phyloP scores from a whole-genome alignment of 2,888 invertebrate species.

The Lathronympha strigana region DNA sequence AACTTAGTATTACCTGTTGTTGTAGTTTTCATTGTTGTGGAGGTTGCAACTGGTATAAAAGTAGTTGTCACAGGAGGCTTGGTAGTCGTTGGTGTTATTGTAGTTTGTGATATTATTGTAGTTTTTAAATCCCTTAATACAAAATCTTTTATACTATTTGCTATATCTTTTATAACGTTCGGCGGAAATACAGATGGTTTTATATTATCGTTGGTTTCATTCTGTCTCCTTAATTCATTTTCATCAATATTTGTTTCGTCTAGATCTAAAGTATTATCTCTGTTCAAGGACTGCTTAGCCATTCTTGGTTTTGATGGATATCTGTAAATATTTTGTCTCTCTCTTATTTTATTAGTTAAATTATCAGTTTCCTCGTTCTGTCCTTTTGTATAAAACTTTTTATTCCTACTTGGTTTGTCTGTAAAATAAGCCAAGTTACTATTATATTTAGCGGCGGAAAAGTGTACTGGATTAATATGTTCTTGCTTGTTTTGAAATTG shows the following conservation, averaged over 20 bases:
- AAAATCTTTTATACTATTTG: constrained; percentile 63
- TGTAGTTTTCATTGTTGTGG: constrained; percentile 23
- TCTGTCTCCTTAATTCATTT: neutral
- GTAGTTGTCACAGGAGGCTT: constrained; percentile 25
- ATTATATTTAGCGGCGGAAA: neutral
- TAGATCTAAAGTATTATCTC: neutral
- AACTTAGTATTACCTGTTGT: constrained; percentile 20
- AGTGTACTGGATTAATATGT: neutral
- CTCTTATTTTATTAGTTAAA: neutral
- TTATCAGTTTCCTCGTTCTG: neutral
- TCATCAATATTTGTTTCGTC: neutral
- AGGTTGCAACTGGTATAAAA: constrained; percentile 30
- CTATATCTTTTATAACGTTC: constrained; percentile 61
- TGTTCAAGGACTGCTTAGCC: neutral
- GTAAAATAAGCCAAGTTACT: neutral
- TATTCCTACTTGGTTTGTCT: constrained; percentile 2
- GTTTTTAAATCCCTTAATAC: constrained; percentile 62
- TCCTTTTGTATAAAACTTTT: neutral
- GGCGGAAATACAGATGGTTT: constrained; percentile 35
- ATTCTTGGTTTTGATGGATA: neutral
- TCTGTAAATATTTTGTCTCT: neutral
- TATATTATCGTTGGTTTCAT: neutral
- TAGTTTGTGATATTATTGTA: constrained; percentile 20
- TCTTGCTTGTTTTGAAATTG: constrained; percentile 7
- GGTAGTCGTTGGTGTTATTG: neutral